Percentiles rank a stretch among this genome's conserved stretches.
Evolutionary conservation across 2,113 vertebrate species (phyloP).

Genomic region (Takifugu bimaculatus): DNA sequence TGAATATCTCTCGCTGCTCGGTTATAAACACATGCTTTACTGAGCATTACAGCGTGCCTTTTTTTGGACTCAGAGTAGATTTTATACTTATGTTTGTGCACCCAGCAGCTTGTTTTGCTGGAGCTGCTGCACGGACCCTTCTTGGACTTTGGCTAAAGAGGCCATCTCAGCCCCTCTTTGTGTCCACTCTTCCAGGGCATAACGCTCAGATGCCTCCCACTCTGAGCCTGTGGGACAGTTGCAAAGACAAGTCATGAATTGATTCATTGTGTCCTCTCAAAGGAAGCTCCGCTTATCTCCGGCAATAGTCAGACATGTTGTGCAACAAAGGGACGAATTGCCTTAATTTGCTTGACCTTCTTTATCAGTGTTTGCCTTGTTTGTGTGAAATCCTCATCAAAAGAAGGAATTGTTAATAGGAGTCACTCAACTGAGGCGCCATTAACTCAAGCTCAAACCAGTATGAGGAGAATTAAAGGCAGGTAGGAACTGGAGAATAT

Average conservation of each 20-base stretch:
- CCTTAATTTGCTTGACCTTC: slow-evolving; percentile 57
- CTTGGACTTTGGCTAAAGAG: slow-evolving; percentile 16
- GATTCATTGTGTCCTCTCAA: slow-evolving; percentile 54
- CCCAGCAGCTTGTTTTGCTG: slow-evolving; percentile 1
- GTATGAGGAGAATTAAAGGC: not conserved
- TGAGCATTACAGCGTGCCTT: not conserved
- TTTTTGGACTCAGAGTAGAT: not conserved
- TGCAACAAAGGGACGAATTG: slow-evolving; percentile 33
- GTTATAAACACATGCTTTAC: slow-evolving; percentile 7
- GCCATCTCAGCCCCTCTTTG: slow-evolving; percentile 35
- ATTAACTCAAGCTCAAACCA: not conserved
- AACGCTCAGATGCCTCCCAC: slow-evolving; percentile 65
- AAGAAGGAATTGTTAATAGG: not conserved
- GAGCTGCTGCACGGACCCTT: slow-evolving; percentile 11
- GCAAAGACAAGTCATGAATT: slow-evolving; percentile 55
- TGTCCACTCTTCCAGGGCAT: slow-evolving; percentile 56
- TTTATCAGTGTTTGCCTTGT: slow-evolving; percentile 56
- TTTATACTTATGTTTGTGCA: not conserved
- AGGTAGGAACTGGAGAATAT: not conserved
- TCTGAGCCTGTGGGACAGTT: slow-evolving; percentile 50
- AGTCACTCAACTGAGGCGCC: no score
- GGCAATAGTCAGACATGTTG: slow-evolving; percentile 38
- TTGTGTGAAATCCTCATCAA: slow-evolving; percentile 38
- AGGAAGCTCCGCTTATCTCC: slow-evolving; percentile 55
- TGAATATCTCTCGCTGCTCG: slow-evolving; percentile 20